These are phyloP conservation scores for Lithobates pipiens DNA, from an alignment of 2,797 vertebrate genomes.

Conservation along the genomic window DNA sequence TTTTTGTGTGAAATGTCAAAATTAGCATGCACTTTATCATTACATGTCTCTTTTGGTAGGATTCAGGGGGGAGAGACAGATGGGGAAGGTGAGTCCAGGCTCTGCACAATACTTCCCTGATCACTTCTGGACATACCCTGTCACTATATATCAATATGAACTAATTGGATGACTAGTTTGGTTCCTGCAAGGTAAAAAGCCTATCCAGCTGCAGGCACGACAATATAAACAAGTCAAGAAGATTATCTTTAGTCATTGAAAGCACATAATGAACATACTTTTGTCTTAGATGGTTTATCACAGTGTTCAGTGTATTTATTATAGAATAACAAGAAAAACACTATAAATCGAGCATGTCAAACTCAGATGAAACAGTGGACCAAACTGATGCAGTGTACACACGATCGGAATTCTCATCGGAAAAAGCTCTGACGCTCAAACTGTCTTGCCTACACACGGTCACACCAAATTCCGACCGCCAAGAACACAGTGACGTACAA, in stretches of 20 bases:
- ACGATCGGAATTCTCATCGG: too few relatives aligned
- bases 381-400: too few relatives aligned
- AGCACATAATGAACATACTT: background rate
- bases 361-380: too few relatives aligned
- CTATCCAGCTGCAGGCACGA: background rate
- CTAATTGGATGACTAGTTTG: conserved; percentile 13
- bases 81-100: background rate
- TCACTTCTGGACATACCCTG: conserved; percentile 28
- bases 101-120: background rate
- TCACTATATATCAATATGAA: conserved; percentile 12
- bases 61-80: conserved; percentile 2
- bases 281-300: conserved; percentile 2
- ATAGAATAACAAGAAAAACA: too few relatives aligned
- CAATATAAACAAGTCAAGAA: conserved; percentile 22
- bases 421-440: too few relatives aligned
- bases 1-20: background rate
- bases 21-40: background rate
- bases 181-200: background rate
- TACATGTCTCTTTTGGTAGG: background rate
- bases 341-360: too few relatives aligned
- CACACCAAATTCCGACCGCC: too few relatives aligned
- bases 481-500: too few relatives aligned
- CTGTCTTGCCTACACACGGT: too few relatives aligned
- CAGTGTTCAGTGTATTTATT: background rate
- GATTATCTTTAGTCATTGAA: conserved; percentile 5